These are phyloP conservation scores for Halcyon smyrnensis DNA, from an alignment of 2,797 vertebrate genomes.

Conservation along the genomic window DNA sequence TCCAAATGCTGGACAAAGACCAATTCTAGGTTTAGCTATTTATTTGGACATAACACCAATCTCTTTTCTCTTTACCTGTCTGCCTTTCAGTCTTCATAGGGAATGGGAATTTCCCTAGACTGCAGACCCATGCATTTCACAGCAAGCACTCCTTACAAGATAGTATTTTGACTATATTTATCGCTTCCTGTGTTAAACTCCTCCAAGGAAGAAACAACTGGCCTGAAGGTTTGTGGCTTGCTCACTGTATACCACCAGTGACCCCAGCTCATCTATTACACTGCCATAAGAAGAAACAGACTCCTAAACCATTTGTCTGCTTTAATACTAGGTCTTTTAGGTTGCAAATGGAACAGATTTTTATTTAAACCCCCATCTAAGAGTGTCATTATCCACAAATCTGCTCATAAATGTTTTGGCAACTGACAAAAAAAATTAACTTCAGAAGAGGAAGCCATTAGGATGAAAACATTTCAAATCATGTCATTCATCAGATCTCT, in stretches of 20 bases:
- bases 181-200: background rate
- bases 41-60: background rate
- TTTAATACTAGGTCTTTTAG: constrained; percentile 41
- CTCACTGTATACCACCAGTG: background rate
- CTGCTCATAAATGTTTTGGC: constrained; percentile 77
- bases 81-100: background rate
- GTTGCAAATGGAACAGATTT: constrained; percentile 71
- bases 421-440: constrained; percentile 75
- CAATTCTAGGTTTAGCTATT: background rate
- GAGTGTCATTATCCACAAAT: constrained; percentile 75
- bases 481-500: constrained; percentile 75
- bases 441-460: constrained; percentile 73
- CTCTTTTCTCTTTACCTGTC: background rate
- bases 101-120: background rate
- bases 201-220: background rate
- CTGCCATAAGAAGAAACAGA: background rate
- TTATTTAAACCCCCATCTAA: constrained; percentile 72
- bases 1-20: background rate
- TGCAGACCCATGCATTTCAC: background rate
- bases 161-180: background rate
- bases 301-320: constrained; percentile 51
- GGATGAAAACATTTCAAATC: constrained; percentile 76
- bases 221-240: constrained; percentile 3
- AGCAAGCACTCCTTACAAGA: background rate
- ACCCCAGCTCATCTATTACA: constrained; percentile 30